These are phyloP conservation scores for Muntiacus reevesi DNA, from an alignment of 2,113 vertebrate species.

Conservation along the genomic window DNA sequence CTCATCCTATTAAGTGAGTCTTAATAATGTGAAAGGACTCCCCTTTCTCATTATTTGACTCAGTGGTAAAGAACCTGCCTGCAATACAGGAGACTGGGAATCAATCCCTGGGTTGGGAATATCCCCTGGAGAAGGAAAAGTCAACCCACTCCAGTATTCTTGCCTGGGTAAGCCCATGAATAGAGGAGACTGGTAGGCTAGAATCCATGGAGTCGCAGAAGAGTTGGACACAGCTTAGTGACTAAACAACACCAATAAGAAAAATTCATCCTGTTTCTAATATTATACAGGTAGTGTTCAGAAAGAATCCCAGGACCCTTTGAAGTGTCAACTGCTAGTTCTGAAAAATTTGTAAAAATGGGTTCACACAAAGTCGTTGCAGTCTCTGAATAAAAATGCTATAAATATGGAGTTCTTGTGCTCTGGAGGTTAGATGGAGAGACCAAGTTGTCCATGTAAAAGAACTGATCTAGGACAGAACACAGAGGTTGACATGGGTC, in stretches of 20 bases:
- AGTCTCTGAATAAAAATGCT: neutral
- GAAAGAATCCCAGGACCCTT: neutral
- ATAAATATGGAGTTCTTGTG: neutral
- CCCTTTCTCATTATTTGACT: neutral
- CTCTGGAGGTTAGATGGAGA: neutral
- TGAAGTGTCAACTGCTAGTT: neutral
- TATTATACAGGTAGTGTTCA: neutral
- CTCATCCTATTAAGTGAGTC: neutral
- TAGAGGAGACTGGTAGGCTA: neutral
- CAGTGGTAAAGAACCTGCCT: neutral
- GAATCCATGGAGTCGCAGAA: neutral
- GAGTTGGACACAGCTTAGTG: neutral
- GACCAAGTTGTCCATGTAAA: neutral
- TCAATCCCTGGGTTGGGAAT: neutral
- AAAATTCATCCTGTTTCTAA: neutral
- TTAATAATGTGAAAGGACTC: neutral
- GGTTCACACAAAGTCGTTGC: neutral
- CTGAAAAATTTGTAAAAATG: neutral
- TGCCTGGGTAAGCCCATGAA: neutral
- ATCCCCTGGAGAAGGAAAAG: neutral
- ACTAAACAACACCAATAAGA: neutral
- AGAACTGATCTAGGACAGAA: neutral
- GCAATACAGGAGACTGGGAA: neutral
- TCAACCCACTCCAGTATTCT: neutral
- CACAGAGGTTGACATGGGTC: neutral